Conservation (phyloP, 1,140 invertebrate genomes). For the Lanistes nyassanus region DNA sequence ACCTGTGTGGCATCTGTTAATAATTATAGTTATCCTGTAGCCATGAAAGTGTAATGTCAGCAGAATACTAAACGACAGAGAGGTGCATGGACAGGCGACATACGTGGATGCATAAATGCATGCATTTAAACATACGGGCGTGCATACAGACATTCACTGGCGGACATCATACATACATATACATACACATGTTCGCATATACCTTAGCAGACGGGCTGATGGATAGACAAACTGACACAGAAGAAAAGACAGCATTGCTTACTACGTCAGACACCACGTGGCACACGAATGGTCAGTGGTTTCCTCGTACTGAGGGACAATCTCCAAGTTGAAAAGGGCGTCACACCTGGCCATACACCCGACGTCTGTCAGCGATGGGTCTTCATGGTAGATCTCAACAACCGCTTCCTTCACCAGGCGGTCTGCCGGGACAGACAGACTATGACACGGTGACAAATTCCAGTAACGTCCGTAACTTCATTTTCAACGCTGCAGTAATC, state of each 20-base stretch:
- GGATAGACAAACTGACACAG: not conserved
- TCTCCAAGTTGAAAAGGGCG: not conserved
- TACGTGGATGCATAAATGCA: not conserved
- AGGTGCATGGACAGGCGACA: not conserved
- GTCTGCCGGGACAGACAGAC: too few species aligned
- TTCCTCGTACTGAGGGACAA: not conserved
- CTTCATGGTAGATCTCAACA: not conserved
- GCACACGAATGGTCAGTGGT: not conserved
- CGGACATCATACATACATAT: not conserved
- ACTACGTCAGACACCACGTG: not conserved
- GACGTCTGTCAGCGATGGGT: not conserved
- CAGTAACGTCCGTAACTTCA: too few species aligned
- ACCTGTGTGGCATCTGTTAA: too few species aligned
- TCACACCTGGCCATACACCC: not conserved
- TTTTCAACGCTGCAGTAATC: too few species aligned
- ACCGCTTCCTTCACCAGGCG: not conserved
- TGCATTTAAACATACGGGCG: not conserved
- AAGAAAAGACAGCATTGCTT: not conserved
- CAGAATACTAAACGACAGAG: too few species aligned
- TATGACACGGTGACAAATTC: too few species aligned
- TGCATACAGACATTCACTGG: not conserved
- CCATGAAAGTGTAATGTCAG: too few species aligned
- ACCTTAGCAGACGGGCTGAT: not conserved
- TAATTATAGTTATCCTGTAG: too few species aligned
- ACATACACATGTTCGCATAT: not conserved